These are phyloP conservation scores for Thalassoma bifasciatum DNA, from an alignment of 2,113 vertebrate genomes.

Conservation along the genomic window DNA sequence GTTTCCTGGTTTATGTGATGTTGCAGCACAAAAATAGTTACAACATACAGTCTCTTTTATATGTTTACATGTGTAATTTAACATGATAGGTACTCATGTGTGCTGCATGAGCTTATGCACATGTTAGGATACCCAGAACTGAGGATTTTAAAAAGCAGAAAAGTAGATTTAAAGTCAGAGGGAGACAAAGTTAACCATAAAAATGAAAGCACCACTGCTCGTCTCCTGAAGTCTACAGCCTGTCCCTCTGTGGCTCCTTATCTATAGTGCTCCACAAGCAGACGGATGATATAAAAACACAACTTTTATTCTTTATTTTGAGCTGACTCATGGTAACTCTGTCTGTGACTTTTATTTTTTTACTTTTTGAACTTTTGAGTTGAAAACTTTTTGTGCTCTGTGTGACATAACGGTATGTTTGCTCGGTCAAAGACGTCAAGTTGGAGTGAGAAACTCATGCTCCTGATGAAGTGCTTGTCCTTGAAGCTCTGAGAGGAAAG, in stretches of 20 bases:
- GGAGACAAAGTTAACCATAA: neutral
- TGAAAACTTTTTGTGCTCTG: no score
- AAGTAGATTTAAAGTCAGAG: neutral
- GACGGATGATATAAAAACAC: neutral
- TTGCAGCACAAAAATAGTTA: neutral
- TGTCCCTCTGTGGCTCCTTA: no score
- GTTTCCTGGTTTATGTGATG: slow-evolving; percentile 4
- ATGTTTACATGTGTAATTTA: slow-evolving; percentile 27
- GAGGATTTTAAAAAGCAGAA: neutral
- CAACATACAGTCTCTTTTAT: slow-evolving; percentile 8
- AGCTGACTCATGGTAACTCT: neutral
- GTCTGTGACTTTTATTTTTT: neutral
- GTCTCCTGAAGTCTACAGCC: neutral
- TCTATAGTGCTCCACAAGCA: slow-evolving; percentile 1
- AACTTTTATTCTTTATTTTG: neutral
- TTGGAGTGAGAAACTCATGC: neutral
- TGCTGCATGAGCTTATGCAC: neutral
- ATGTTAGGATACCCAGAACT: slow-evolving; percentile 1
- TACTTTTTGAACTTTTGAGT: no score
- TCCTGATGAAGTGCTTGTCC: slow-evolving; percentile 26
- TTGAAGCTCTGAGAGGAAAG: slow-evolving; percentile 46
- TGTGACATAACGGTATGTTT: no score
- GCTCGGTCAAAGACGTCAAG: neutral
- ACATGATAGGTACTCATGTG: neutral
- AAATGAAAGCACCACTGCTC: neutral